Evolutionary conservation across 1,140 invertebrate genomes (phyloP), one percentile per base, ranked within the genome.

Genomic region (Chymomyza costata): DNA sequence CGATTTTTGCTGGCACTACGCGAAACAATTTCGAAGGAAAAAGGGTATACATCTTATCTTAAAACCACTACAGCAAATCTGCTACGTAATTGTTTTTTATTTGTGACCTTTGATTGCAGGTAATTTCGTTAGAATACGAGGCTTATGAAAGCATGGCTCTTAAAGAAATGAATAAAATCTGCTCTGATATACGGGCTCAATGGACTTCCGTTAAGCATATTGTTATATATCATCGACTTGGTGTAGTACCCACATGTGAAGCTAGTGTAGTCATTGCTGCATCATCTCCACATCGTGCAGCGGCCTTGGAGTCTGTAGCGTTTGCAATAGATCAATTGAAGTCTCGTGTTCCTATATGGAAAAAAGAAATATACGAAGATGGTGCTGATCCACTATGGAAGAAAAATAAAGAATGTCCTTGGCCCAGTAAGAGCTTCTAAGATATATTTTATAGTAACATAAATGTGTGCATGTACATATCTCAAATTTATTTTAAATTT

Each of bases 321-420:
- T 93, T 88, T 88, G 92, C 93, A 50, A 96, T 99, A 50, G 92
- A 98, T 71, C 88, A 88, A 54, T 86, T 99, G 0, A 99, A 99
- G 87, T 88, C 91, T 31, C 89, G 87, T 10, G 95, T 98, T 39
- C 96, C 97, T 2, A 96, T 99, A 50, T 99, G 97, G 96, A 99
- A 99, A 86, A 97, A 97, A 86, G 96, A 98, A 89, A 86, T 94
- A 11, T 98, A 97, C 86, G 89, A 88, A 25, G 89, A 89, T 47
- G 83, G 87, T 6, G 82, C 87, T 8, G 66, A 86, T 3, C 48
- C 57, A 18, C 71, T 65, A 17, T 95, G 93, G 93, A 94, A 94
- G 82, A 91, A 93, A 86, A 95, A 94, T 82, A 87, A 88, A 46
- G 93, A 95, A 89, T 94, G 93, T 88, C 85, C 87, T 71, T 94